These are phyloP conservation scores for Pituophis catenifer DNA, from an alignment of 2,113 vertebrate species.

Conservation along the genomic window DNA sequence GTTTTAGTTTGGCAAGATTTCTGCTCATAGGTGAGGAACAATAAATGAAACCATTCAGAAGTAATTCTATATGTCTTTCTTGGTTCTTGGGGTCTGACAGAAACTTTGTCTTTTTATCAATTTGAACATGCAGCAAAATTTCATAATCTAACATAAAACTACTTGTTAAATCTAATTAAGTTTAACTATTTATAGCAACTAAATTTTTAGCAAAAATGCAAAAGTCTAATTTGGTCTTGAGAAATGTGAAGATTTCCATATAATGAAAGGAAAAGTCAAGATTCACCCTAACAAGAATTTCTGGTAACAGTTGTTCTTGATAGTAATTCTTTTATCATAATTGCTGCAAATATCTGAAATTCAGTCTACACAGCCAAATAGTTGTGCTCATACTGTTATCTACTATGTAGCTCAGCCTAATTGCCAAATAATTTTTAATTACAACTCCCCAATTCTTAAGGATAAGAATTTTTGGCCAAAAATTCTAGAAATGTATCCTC, in stretches of 20 bases:
- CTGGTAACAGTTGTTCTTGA: background rate
- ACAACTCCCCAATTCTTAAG: background rate
- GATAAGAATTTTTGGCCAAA: background rate
- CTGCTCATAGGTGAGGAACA: no score
- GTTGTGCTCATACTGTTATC: background rate
- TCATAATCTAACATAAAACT: background rate
- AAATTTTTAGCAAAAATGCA: background rate
- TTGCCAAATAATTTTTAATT: background rate
- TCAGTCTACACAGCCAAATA: background rate
- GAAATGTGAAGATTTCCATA: background rate
- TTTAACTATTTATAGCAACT: background rate
- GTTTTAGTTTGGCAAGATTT: no score
- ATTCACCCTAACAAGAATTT: background rate
- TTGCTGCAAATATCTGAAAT: background rate
- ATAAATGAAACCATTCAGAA: no score
- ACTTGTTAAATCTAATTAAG: background rate
- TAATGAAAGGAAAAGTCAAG: background rate
- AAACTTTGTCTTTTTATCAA: background rate
- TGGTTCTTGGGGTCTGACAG: no score
- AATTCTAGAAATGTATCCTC: background rate
- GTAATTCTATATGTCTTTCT: no score
- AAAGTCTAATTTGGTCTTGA: background rate
- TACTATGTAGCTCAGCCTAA: background rate
- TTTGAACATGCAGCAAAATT: background rate
- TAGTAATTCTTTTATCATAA: background rate